phyloP scores from a whole-genome alignment of 1,140 invertebrate species.

The Cecropterus lyciades region DNA sequence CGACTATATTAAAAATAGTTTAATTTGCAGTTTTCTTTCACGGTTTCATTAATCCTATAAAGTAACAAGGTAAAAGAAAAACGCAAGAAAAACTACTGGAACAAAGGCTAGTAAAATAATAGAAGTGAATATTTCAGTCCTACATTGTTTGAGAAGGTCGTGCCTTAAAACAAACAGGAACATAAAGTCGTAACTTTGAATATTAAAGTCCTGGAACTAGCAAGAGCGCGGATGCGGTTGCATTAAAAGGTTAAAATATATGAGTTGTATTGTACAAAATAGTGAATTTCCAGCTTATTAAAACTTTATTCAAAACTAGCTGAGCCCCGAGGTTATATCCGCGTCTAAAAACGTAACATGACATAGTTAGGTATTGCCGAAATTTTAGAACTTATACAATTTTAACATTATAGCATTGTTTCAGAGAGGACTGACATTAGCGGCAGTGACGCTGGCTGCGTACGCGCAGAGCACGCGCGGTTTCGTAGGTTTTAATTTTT shows the following conservation, averaged over 20 bases:
- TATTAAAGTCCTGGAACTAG: background rate
- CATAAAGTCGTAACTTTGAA: conserved; percentile 8
- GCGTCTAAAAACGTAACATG: too few relatives aligned
- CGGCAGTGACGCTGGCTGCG: too few relatives aligned
- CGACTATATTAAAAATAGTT: too few relatives aligned
- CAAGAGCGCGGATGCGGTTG: background rate
- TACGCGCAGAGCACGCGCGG: too few relatives aligned
- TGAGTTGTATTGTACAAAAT: background rate
- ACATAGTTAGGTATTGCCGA: too few relatives aligned
- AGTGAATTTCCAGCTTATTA: too few relatives aligned
- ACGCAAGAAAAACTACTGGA: conserved; percentile 1
- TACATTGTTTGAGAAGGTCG: conserved; percentile 18
- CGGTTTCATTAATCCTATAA: background rate
- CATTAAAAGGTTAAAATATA: background rate
- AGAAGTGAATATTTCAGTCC: conserved; percentile 10
- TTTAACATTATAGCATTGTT: too few relatives aligned
- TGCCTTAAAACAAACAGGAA: conserved; percentile 19
- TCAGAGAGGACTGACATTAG: too few relatives aligned
- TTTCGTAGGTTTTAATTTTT: too few relatives aligned
- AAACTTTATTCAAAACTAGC: too few relatives aligned
- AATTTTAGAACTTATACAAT: too few relatives aligned
- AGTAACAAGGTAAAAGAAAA: background rate
- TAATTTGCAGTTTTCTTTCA: background rate
- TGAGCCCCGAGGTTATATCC: too few relatives aligned
- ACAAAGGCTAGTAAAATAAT: conserved; percentile 24